phyloP scores from a whole-genome alignment of 2,797 vertebrate species.

The Sebastes elongatus region DNA sequence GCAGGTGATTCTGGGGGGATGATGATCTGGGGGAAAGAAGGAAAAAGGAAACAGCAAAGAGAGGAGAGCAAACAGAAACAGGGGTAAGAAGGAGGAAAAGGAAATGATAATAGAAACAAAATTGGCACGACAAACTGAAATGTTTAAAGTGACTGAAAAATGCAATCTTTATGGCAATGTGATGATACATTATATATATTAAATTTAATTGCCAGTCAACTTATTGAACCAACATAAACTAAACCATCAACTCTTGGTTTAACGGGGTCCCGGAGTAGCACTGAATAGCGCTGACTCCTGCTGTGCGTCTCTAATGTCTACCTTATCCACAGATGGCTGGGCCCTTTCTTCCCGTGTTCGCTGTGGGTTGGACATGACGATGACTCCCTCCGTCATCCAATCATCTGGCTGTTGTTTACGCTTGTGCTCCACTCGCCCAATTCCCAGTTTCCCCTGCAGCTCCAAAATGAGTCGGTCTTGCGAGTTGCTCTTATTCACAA shows the following conservation, averaged over 20 bases:
- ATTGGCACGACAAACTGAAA: neutral
- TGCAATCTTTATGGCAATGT: neutral
- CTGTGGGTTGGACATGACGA: constrained; percentile 89
- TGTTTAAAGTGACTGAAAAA: neutral
- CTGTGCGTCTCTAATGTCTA: constrained; percentile 70
- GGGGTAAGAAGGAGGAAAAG: constrained; percentile 16
- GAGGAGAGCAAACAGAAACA: constrained; percentile 36
- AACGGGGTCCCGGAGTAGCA: neutral
- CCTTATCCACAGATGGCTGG: constrained; percentile 91
- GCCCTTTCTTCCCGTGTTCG: constrained; percentile 81
- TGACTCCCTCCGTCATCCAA: constrained; percentile 92
- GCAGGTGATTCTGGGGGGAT: constrained; percentile 88
- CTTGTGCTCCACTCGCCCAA: constrained; percentile 83
- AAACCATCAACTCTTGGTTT: neutral
- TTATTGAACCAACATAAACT: neutral
- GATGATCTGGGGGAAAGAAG: constrained; percentile 83
- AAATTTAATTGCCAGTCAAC: neutral
- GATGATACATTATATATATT: neutral
- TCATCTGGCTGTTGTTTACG: constrained; percentile 84
- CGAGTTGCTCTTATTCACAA: constrained; percentile 91
- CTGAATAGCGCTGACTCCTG: neutral
- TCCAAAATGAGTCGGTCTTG: constrained; percentile 93
- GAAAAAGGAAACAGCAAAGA: constrained; percentile 47
- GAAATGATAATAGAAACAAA: neutral
- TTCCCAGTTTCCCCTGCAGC: constrained; percentile 92